Evolutionary conservation across 2,888 invertebrate genomes (phyloP), one percentile per base, ranked within the genome.

Genomic region (Clanis bilineata): DNA sequence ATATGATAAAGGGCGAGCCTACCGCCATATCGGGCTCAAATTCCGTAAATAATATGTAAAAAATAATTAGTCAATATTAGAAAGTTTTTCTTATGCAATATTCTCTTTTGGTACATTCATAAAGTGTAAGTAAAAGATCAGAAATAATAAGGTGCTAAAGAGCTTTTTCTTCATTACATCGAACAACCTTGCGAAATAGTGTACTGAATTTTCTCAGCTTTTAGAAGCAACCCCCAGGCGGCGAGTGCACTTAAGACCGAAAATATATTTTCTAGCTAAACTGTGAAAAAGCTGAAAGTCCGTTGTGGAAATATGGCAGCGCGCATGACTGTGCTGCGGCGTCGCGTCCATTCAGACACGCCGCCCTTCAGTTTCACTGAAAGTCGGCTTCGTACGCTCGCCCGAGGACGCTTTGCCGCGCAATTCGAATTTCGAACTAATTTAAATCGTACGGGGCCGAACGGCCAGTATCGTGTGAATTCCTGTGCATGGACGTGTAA

Each of bases 351-450:
- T 86, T 87, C 82, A 87, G 76, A 69, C 76, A 74, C 76, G 75
- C 73, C 84, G 73, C 80, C 79, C 84, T 86, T 80, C 89, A 90
- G 90, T 90, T 77, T 78, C 77, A 65, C 83, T 85, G 83, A 80
- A 87, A 84, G 78, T 77, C 74, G 76, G 78, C 69, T 77, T 74
- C 67, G 83, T 74, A 73, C 83, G 85, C 85, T 81, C 90, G 90
- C 83, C 73, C 80, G 78, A 72, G 70, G 68, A 73, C 80, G 74
- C 62, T 78, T 80, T 79, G 76, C 80, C 83, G 85, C 84, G 82
- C 76, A 73, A 71, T 36, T 74, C 79, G 76, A 77, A 78, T 77
- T 79, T 66, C 83, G 83, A 84, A 86, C 84, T 83, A 79, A 83
- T 82, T 73, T 59, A 67, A 76, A 80, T 73, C 69, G 74, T 72